phyloP scores from a whole-genome alignment of 2,113 vertebrate species.

The Centropus bengalensis region DNA sequence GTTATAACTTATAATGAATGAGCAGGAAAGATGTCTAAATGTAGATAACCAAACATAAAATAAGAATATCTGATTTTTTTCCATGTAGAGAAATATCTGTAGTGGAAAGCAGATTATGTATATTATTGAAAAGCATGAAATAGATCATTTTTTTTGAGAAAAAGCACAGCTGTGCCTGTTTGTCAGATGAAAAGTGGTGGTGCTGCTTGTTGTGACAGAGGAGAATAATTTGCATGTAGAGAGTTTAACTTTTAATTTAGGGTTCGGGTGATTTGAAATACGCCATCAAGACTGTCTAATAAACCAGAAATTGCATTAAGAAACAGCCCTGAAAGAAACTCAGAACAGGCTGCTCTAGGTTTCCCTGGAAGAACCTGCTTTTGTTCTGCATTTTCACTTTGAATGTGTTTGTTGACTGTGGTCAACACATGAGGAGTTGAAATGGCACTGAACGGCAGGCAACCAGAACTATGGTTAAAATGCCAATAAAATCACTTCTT shows the following conservation, averaged over 20 bases:
- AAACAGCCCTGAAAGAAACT: neutral
- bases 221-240: neutral
- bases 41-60: neutral
- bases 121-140: constrained; percentile 3
- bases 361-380: neutral
- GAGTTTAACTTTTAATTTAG: neutral
- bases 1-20: neutral
- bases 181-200: neutral
- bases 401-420: neutral
- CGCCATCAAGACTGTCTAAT: neutral
- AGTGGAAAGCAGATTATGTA: neutral
- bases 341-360: neutral
- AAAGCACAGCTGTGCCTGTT: neutral
- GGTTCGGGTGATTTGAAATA: neutral
- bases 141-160: neutral
- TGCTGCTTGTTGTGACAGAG: neutral
- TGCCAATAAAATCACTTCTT: neutral
- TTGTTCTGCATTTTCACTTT: neutral
- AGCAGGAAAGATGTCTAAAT: neutral
- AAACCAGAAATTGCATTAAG: neutral
- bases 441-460: neutral
- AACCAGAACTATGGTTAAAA: neutral
- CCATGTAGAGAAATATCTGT: neutral
- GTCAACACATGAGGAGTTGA: neutral
- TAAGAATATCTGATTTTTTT: neutral